Evolutionary conservation across 1,140 invertebrate species (phyloP), one percentile per base, ranked within the genome.

Genomic region (Drosophila parabipectinata): DNA sequence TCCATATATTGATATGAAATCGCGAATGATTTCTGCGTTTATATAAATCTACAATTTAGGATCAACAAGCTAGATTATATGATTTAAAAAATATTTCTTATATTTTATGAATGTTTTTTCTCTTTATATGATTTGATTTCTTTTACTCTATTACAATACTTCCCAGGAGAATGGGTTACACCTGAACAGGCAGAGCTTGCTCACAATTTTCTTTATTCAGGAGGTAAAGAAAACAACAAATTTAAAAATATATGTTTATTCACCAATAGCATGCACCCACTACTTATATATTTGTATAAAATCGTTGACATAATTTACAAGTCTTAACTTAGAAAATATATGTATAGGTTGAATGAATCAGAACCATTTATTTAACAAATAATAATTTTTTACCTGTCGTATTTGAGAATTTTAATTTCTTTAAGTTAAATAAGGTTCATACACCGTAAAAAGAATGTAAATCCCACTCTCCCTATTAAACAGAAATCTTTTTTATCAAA

Each of bases 201-300:
- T 66, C 95, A 97, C 93, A 96, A 96, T 93, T 95, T 97, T 92
- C 94, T 97, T 87, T 95, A 97, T 93, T 97, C 97, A 89, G 96
- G 96, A 93, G 95, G 95, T 95, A 94, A 90, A 71, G 14, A 59
- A 53, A 50, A 50, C 7, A 30, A 64, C 50, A 32, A 39, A 77
- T 55, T 15, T 30, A 21, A 66, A 44, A 7, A 59, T 44, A 59
- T 37, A 54, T 41, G 62, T 26, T 15, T 62, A 52, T 72, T 76
- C 60, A 41, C 39, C 39, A 32, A 48, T 28, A 54, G 77, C 77
- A 79, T 79, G 77, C 62, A 44, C 12, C 14, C 32, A 54, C 45
- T 63, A 64, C 15, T 21, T 45, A 3, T 41, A 39, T 9, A n/a
- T n/a, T 12, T 37, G 9, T 37, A 12, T 37, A 37, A 12, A 12